Evolutionary conservation across 23 tunicate species (phyloP).

Genomic region (Trididemnum nubilum): DNA sequence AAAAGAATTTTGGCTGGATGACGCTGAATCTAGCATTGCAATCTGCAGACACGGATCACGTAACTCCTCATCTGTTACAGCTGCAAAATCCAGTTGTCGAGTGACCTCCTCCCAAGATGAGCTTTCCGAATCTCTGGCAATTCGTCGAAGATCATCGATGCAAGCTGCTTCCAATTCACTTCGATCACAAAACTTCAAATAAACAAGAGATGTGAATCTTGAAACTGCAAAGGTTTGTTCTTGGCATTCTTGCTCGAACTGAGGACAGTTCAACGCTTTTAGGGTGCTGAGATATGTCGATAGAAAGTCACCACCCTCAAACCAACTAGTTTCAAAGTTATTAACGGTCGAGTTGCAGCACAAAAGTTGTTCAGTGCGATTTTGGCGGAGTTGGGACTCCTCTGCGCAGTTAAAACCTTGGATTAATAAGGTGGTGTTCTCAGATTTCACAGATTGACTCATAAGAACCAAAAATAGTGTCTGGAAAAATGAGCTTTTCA

Average conservation of each 20-base stretch:
- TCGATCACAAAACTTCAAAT: not conserved
- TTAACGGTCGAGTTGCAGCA: too few relatives aligned
- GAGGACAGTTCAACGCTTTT: not conserved
- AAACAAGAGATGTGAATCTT: not conserved
- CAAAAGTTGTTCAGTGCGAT: too few relatives aligned
- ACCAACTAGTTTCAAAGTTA: too few relatives aligned
- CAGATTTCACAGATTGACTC: too few relatives aligned
- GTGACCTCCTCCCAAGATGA: not conserved
- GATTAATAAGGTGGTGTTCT: too few relatives aligned
- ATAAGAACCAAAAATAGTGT: too few relatives aligned
- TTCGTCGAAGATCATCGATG: not conserved
- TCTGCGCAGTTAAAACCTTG: too few relatives aligned
- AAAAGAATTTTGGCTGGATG: slow-evolving; percentile 3
- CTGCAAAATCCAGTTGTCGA: not conserved
- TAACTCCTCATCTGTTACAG: not conserved
- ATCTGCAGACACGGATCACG: slow-evolving; percentile 60
- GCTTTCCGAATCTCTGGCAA: not conserved
- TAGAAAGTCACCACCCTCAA: too few relatives aligned
- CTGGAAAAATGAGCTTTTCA: too few relatives aligned
- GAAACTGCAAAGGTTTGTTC: not conserved
- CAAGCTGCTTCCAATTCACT: not conserved
- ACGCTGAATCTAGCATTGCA: slow-evolving; percentile 44
- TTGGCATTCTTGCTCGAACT: not conserved
- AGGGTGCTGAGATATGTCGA: not conserved
- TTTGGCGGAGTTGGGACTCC: too few relatives aligned